These are phyloP conservation scores for Rhineura floridana DNA, from an alignment of 2,113 vertebrate species.

Conservation along the genomic window DNA sequence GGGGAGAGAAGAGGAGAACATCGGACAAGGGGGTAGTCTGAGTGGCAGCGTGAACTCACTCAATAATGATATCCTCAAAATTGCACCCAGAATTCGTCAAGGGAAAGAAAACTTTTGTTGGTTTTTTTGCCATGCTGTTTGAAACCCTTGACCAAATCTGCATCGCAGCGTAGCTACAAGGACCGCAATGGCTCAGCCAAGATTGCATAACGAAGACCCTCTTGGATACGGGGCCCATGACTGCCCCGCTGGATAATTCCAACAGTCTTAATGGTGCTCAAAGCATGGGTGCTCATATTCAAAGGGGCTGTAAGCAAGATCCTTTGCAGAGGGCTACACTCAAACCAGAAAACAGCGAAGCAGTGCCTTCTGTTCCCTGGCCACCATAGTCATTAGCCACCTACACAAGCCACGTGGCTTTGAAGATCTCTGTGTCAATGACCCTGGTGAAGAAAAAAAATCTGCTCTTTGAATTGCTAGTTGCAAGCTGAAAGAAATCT, in stretches of 20 bases:
- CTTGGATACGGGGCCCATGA: no score
- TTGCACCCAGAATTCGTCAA: neutral
- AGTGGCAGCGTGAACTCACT: neutral
- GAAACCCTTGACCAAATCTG: neutral
- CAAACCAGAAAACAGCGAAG: neutral
- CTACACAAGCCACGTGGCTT: neutral
- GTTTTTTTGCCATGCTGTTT: neutral
- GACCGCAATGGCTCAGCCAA: neutral
- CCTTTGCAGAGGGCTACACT: neutral
- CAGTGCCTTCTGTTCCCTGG: neutral
- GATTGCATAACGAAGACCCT: neutral
- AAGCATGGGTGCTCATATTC: neutral
- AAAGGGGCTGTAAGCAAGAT: neutral
- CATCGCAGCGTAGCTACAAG: neutral
- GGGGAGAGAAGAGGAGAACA: neutral
- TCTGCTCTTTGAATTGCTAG: no score
- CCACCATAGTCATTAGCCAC: no score
- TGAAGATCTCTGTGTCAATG: neutral
- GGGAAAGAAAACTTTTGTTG: neutral
- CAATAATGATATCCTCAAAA: neutral
- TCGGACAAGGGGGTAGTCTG: neutral
- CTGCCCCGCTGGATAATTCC: neutral
- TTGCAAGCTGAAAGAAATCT: no score
- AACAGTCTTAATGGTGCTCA: neutral
- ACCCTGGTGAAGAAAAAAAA: neutral